Base-by-base conservation (phyloP, 2,113 vertebrate genomes). In the Numenius arquata region DNA sequence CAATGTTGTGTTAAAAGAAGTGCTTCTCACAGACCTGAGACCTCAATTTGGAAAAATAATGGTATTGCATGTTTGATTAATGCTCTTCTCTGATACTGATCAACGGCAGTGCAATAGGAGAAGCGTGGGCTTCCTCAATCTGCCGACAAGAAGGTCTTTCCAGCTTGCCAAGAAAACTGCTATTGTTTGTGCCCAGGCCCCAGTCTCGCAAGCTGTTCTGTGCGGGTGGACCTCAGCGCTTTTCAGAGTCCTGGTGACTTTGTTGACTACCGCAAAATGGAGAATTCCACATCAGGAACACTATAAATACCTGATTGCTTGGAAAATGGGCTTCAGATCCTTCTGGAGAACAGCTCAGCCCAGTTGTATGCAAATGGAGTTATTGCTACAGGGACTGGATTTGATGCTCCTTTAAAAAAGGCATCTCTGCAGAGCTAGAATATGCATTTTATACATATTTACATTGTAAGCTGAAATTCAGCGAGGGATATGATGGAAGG, bases 71-170 rank as follows among this genome's bases (percentile, higher is more conserved):
- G 34, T 85, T 95, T 92, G 92, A 87, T 76, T 88, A 93, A 88
- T 83, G 67, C 77, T 95, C 47, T 58, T 91, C 77, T 94, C 59
- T 47, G 78, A 43, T 83, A 52, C 47, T 48, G 74, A 96, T 96
- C 91, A 77, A 27, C 3, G 25, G 50, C 78, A 85, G 63, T 71
- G 77, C 95, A 80, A 91, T 76, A 75, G 95, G 92, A 95, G 90
- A 82, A 93, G 96, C 87, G 89, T 97, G 84, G 96, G 96, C 78
- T 94, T 76, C 78, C 81, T 91, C 96, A 96, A 89, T 96, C 96
- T 97, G 96, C 94, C 91, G 61, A 40, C 62, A 79, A 74, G 92
- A 89, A 94, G 80, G 77, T 92, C 87, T 73, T 87, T 95, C 74
- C 66, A 17, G 77, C 86, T 70, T 92, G 96, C 96, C 96, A 96